These are phyloP conservation scores for Aramus guarauna DNA, from an alignment of 2,113 vertebrate species.

Conservation along the genomic window DNA sequence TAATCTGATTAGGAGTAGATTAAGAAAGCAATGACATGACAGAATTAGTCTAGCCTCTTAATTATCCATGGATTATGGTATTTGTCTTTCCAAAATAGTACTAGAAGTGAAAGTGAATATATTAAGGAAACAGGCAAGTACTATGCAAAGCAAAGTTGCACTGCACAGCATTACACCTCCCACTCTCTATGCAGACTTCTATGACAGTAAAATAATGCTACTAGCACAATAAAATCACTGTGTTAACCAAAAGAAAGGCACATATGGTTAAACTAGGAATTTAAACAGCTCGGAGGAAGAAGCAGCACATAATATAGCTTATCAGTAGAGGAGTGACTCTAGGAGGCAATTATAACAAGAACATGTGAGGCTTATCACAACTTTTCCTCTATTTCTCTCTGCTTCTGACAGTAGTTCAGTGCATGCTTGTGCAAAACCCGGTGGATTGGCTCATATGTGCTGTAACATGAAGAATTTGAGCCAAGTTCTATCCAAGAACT, in stretches of 20 bases:
- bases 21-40: slow-evolving; percentile 13
- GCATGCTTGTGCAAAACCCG: neutral
- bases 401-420: neutral
- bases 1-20: slow-evolving; percentile 29
- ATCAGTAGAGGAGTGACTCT: neutral
- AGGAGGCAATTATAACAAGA: neutral
- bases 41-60: slow-evolving; percentile 37
- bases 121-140: neutral
- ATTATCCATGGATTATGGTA: slow-evolving; percentile 30
- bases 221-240: neutral
- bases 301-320: neutral
- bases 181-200: neutral
- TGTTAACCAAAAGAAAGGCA: neutral
- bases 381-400: neutral
- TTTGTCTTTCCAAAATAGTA: slow-evolving; percentile 19
- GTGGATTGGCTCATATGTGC: neutral
- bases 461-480: neutral
- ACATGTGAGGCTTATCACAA: neutral
- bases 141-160: neutral
- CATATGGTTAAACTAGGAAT: neutral
- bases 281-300: neutral
- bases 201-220: neutral
- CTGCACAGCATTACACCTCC: neutral
- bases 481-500: neutral
- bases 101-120: neutral